These are phyloP conservation scores for Nebria salina DNA, from an alignment of 2,888 invertebrate genomes.

Conservation along the genomic window DNA sequence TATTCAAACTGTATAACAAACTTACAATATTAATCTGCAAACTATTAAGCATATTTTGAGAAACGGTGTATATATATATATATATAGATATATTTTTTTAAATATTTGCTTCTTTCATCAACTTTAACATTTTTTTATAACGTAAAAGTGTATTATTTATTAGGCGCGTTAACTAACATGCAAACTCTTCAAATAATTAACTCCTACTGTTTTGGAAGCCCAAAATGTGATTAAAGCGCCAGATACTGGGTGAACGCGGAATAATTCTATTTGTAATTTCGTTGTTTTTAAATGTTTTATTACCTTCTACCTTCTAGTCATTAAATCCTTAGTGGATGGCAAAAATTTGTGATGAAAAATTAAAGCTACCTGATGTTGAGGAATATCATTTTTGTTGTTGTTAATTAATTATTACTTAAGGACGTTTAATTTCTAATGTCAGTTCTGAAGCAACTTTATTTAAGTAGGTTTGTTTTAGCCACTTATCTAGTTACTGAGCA, in stretches of 20 bases:
- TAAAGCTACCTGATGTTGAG: slow-evolving; percentile 31
- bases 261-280: slow-evolving; percentile 1
- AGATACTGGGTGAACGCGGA: slow-evolving; percentile 30
- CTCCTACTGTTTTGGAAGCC: slow-evolving; percentile 55
- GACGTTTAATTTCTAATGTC: slow-evolving; percentile 37
- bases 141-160: not conserved
- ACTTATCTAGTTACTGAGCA: slow-evolving; percentile 38
- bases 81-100: not conserved
- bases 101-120: slow-evolving; percentile 8
- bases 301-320: not conserved
- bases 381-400: slow-evolving; percentile 13
- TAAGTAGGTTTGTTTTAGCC: slow-evolving; percentile 35
- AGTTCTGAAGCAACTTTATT: slow-evolving; percentile 38
- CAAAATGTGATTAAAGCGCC: slow-evolving; percentile 57
- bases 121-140: slow-evolving; percentile 9
- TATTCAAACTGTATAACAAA: slow-evolving; percentile 44
- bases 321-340: not conserved
- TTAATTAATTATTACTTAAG: slow-evolving; percentile 19
- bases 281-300: slow-evolving; percentile 9
- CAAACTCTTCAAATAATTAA: slow-evolving; percentile 40
- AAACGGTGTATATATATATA: slow-evolving; percentile 8
- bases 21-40: slow-evolving; percentile 37
- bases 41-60: slow-evolving; percentile 35
- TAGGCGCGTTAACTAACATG: slow-evolving; percentile 38
- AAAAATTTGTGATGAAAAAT: slow-evolving; percentile 10